Base-by-base conservation (phyloP, 2,888 invertebrate species). In the Epirrhoe alternata region DNA sequence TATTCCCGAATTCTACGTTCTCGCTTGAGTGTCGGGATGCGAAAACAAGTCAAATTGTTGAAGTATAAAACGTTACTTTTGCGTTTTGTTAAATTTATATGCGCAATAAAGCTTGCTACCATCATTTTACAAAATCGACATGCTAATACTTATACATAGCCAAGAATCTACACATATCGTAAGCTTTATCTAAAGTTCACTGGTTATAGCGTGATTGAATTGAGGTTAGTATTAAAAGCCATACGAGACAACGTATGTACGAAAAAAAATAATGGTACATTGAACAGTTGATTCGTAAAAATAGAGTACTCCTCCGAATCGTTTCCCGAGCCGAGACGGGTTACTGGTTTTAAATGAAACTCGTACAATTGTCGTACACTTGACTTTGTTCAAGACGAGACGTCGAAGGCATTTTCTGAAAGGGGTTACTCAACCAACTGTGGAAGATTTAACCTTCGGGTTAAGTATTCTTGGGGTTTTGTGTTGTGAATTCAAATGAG, bases 271-370 rank as follows among this genome's bases (percentile, higher is more conserved):
- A 16, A 47, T 47, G 35, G 47, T 47, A 47, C 14, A 47, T n/a
- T 47, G 6, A 14, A 16, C 5, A 47, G 47, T 47, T 47, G 7
- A 47, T 47, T 12, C 47, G 47, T 6, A 47, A 47, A 47, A 47
- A 47, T 47, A 7, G 47, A 12, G 5, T 47, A 16, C 16, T 47
- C 14, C 16, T 47, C 47, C 47, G 47, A 47, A 30, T 12, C 38
- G 10, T 0, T 54, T 42, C 16, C 12, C 12, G 30, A 38, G 33
- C 33, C 6, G n/a, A 17, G 30, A 47, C 12, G 38, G 42, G 42
- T 55, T 38, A 24, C 38, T 55, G 42, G 42, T n/a, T 55, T 30
- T 55, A 24, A 55, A 55, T 55, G n/a, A 42, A 38, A 30, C 7
- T 55, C 55, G 12, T 7, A 42, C 35, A 54, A 30, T n/a, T 55